Conservation (phyloP, 2,888 invertebrate genomes). For the Epistrophella euchroma region DNA sequence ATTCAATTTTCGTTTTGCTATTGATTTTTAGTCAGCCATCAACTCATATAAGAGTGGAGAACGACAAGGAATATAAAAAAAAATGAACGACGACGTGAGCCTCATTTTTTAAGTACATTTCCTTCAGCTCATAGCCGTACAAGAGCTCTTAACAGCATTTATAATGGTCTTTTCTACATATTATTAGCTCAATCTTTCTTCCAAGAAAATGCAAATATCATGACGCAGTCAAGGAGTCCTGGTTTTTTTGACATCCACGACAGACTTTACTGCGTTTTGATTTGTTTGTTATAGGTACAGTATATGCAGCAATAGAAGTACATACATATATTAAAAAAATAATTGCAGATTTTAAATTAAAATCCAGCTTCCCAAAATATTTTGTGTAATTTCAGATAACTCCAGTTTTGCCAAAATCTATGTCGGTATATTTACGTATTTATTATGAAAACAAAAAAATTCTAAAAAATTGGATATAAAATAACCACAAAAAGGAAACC, state of each 20-base stretch:
- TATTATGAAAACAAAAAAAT: too few relatives aligned
- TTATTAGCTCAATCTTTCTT: background rate
- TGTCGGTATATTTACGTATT: too few relatives aligned
- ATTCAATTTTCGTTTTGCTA: constrained; percentile 50
- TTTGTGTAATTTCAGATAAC: too few relatives aligned
- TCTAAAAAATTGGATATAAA: too few relatives aligned
- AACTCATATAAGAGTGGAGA: background rate
- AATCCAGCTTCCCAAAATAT: too few relatives aligned
- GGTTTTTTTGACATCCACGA: background rate
- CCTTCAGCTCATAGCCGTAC: constrained; percentile 15
- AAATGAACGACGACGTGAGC: constrained; percentile 15
- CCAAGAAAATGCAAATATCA: constrained; percentile 67
- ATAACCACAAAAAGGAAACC: too few relatives aligned
- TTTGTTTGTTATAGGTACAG: too few relatives aligned
- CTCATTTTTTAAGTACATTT: constrained; percentile 16
- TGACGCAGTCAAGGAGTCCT: constrained; percentile 17
- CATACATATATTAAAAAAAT: too few relatives aligned
- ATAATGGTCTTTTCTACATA: background rate
- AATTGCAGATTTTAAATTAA: too few relatives aligned
- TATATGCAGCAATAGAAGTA: too few relatives aligned
- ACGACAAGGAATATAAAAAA: background rate
- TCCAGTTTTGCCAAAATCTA: too few relatives aligned
- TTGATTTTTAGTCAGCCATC: constrained; percentile 59
- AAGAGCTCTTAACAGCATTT: constrained; percentile 23
- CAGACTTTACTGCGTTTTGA: background rate